Percentiles rank a stretch among this genome's conserved stretches.
Evolutionary conservation across 2,113 vertebrate genomes (phyloP).

Genomic region (Chrysemys picta): DNA sequence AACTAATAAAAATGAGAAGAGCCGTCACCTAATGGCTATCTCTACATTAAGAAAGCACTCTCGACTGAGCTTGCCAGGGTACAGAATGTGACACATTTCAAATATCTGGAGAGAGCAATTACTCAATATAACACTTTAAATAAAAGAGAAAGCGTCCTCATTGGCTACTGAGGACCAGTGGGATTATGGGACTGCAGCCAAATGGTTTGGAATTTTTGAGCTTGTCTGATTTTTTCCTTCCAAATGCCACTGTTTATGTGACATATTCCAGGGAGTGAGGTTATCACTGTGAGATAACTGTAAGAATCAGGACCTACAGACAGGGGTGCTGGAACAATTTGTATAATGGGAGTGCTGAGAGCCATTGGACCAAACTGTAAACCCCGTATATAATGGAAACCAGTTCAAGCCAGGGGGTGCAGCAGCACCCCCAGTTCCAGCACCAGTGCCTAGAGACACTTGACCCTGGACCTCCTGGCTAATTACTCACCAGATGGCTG

Average conservation of each 20-base stretch:
- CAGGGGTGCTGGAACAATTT: too few relatives aligned
- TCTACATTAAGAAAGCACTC: neutral
- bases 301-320: neutral
- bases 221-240: neutral
- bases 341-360: too few relatives aligned
- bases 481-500: neutral
- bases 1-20: neutral
- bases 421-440: too few relatives aligned
- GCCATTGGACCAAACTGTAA: too few relatives aligned
- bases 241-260: neutral
- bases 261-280: neutral
- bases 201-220: accelerated
- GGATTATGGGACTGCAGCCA: neutral
- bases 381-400: too few relatives aligned
- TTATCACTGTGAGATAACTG: neutral
- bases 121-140: neutral
- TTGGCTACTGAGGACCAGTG: neutral
- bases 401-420: too few relatives aligned
- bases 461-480: neutral
- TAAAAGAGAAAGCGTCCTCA: neutral
- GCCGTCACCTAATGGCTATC: constrained; percentile 12
- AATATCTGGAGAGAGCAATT: neutral
- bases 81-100: neutral
- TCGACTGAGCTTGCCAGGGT: neutral
- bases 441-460: neutral